Percentiles rank a stretch among this genome's conserved stretches.
Conservation (phyloP, 2,113 vertebrate species). For the Dasyornis broadbenti region DNA sequence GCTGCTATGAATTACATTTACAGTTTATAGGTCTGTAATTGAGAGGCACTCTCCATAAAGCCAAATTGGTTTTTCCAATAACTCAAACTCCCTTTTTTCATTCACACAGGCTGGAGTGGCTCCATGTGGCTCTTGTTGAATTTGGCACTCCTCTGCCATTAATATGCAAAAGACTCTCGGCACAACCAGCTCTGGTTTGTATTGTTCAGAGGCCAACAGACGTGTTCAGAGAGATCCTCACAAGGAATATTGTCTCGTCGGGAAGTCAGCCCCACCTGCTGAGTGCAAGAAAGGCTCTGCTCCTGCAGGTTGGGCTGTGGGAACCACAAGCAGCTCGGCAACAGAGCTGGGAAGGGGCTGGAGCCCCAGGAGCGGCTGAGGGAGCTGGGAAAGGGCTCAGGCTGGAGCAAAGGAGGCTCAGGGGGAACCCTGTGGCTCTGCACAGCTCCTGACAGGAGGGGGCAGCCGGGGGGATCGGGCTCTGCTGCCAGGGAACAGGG, state of each 20-base stretch:
- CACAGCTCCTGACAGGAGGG: not conserved
- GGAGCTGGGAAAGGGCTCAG: not conserved
- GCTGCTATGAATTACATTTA: not conserved
- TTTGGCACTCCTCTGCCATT: not conserved
- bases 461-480: not conserved
- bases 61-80: not conserved
- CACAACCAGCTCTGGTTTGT: not conserved
- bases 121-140: not conserved
- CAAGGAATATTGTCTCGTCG: not conserved
- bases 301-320: not conserved
- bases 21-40: not conserved
- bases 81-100: not conserved
- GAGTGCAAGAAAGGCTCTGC: rapidly evolving
- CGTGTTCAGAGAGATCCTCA: rapidly evolving
- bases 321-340: not conserved
- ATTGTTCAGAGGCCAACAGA: not conserved
- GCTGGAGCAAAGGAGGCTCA: not conserved
- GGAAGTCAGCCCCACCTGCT: not conserved
- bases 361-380: not conserved
- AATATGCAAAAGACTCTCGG: not conserved
- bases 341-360: rapidly evolving
- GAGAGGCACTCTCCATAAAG: not conserved
- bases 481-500: not conserved
- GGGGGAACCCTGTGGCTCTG: not conserved
- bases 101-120: not conserved